Evolutionary conservation across 2,113 vertebrate genomes (phyloP), one percentile per base, ranked within the genome.

Genomic region (Hippotragus niger): DNA sequence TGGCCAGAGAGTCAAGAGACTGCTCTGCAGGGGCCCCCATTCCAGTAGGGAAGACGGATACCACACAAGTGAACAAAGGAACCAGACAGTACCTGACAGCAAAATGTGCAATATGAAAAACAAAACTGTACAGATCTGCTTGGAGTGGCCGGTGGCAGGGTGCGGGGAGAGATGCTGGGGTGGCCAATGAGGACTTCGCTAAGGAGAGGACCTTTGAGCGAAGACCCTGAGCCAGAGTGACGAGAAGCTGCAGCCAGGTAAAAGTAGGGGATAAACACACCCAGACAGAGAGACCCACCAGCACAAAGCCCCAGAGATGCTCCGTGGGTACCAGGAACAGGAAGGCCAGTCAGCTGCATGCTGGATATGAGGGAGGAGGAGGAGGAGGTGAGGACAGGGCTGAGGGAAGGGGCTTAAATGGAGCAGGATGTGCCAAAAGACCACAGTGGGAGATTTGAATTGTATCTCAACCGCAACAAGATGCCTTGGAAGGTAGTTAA

Each of bases 131-230:
- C n/a, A 17, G 29, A 58, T 6, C 36, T 52, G n/a, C n/a, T 71
- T 17, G 83, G 25, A 43, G 40, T 27, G 25, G 57, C 57, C 25
- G 4, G 57, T 12, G 57, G 57, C 4, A 0, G 57, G 57, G 57
- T 12, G 10, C 4, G 8, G 45, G 14, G 21, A 31, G 57, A 43
- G 19, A 11, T 33, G 17, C 40, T 2, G 3, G 27, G 1, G 1
- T 71, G 67, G 50, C 36, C 40, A 4, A 31, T 2, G 6, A 8
- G 81, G 47, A 52, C 71, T 45, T 71, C 36, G 5, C 67, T 21
- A 25, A 85, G 67, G n/a, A 53, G 52, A 31, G 15, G 23, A 27
- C 60, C 45, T 86, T 47, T 2, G 84, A 53, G 36, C 31, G 12
- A 62, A 83, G 36, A 53, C 23, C 29, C 57, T 25, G n/a, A 74